Evolutionary conservation across 1,140 invertebrate species (phyloP), one percentile per base, ranked within the genome.

Genomic region (Zeugodacus cucurbitae): DNA sequence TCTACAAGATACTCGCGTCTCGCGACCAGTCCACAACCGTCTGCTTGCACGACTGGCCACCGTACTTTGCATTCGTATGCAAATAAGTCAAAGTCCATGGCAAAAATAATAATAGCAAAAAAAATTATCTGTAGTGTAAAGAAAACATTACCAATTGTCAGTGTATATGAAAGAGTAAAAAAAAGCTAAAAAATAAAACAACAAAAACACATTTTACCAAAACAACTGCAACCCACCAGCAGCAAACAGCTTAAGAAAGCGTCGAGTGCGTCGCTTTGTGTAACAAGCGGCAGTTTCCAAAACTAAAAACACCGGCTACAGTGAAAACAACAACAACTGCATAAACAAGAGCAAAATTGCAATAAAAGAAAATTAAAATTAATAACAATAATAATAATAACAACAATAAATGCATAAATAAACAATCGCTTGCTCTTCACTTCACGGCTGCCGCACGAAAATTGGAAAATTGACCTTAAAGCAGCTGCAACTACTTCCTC

Each of bases 31-130:
- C 54, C 32, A 22, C 34, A 29, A 59, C 26, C 29, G 54, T 20
- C 85, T 86, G 26, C 54, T 86, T 34, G 20, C 26, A 11, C 57
- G 85, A 86, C 54, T 59, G 85, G 48, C 37, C 57, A 86, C 41
- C 85, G 85, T 34, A 86, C 29, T 88, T 82, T 87, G 88, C 86
- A 87, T 88, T 88, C 88, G 86, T 88, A 88, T 88, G 88, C 88
- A 88, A 88, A 88, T 87, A 88, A 88, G 88, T 87, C 86, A 87
- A 87, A 82, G 70, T 88, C 54, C 59, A 34, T 74, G 34, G 54
- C 59, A 41, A 86, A 37, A 88, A 86, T 48, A 88, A 88, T 34
- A 86, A 59, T 37, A 78, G 64, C 54, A 78, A 87, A 22, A 67
- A 26, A 41, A 74, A 44, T 17, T 29, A 74, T 74, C 34, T 74